Percentiles rank a stretch among this genome's conserved stretches.
Evolutionary conservation across 2,888 invertebrate genomes (phyloP).

Genomic region (Gandaritis pyraliata): DNA sequence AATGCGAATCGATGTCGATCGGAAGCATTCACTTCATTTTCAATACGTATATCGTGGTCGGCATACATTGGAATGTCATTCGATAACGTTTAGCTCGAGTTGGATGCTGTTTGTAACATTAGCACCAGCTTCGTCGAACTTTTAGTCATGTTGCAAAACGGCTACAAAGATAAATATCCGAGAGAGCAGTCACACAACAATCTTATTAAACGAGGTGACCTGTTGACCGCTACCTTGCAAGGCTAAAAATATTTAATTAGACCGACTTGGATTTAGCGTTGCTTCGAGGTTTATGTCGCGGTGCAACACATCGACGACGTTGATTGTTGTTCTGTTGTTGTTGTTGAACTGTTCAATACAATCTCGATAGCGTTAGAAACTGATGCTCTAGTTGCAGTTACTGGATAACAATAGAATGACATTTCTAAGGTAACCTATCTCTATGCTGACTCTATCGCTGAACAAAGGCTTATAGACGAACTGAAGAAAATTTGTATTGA

Average conservation of each 20-base stretch:
- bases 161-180: too few relatives aligned
- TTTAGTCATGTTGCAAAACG: too few relatives aligned
- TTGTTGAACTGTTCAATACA: background rate
- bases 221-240: too few relatives aligned
- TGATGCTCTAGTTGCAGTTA: conserved; percentile 2
- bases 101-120: conserved; percentile 1
- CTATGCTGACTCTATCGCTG: conserved; percentile 7
- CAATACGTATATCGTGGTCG: conserved; percentile 40
- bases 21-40: conserved; percentile 49
- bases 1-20: conserved; percentile 45
- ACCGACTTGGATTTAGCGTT: too few relatives aligned
- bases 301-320: too few relatives aligned
- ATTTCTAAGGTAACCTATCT: conserved; percentile 10
- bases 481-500: conserved; percentile 2
- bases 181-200: too few relatives aligned
- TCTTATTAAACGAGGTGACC: too few relatives aligned
- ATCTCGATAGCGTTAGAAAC: background rate
- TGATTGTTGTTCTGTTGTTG: too few relatives aligned
- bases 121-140: conserved; percentile 1
- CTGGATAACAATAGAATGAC: conserved; percentile 11
- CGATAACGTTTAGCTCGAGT: conserved; percentile 22
- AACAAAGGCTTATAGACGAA: conserved; percentile 7
- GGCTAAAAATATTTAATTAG: too few relatives aligned
- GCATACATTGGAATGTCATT: conserved; percentile 36
- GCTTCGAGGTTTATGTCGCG: too few relatives aligned